Base-by-base conservation (phyloP, 2,113 vertebrate species). In the Canis aureus region DNA sequence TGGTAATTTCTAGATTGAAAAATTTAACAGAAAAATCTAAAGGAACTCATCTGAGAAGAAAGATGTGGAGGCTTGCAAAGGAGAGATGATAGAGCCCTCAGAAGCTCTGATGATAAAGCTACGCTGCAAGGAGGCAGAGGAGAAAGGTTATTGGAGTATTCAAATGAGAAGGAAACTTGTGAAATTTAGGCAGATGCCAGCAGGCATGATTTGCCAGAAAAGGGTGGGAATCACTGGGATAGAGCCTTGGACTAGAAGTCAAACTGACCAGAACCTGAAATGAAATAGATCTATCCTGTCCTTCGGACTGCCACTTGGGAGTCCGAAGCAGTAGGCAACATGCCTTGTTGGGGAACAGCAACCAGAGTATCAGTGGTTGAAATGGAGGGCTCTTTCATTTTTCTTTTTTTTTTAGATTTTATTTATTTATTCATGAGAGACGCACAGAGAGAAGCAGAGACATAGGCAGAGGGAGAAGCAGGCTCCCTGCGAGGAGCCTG, bases 91-190 rank as follows among this genome's bases (percentile, higher is more conserved):
- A 4, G 17, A 53, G 53, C 13, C 57, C 25, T 35, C 17, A 19
- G 86, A 86, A 27, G 53, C n/a, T 15, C 5, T 2, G 19, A 23
- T 10, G 38, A 35, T 5, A 49, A 55, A 91, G 71, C 32, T 38
- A 11, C 0, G 0, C 0, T 32, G 8, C 22, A 55, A 8, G 49
- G 11, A 4, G 16, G 15, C 7, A 55, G 62, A 51, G 9, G 0
- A 49, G 16, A 84, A 51, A 22, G 53, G 57, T 69, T n/a, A 6
- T 0, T 4, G 25, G 23, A 23, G 51, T 32, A n/a, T 82, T 49
- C 64, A 43, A n/a, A 49, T 13, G 3, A 11, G 78, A 35, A 76
- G 74, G 27, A 23, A 49, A 66, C 4, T 87, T 78, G 13, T 60
- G n/a, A 49, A 86, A 79, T 64, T 43, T 23, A 78, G 15, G n/a